Base-by-base conservation (phyloP, 2,113 vertebrate species). In the Eubucco bourcierii region DNA sequence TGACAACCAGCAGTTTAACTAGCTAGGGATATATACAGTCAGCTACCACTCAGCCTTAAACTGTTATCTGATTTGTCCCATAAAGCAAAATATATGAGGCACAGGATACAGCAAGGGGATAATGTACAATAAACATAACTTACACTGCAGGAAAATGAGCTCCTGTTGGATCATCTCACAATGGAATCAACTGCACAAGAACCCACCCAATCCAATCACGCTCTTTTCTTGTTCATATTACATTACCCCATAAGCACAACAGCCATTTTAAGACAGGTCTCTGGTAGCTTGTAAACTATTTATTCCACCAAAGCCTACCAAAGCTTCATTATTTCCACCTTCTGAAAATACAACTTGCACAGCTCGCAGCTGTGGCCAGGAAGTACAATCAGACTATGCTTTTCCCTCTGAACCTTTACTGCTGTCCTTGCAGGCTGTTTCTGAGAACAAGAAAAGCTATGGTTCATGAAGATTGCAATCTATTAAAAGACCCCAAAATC, bases 31-130 rank as follows among this genome's bases (percentile, higher is more conserved):
- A 95, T 92, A 95, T 84, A 88, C 12, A 90, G 61, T 41, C 93
- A 95, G 87, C 39, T 80, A 89, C 81, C 87, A 71, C 92, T 93
- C 92, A 87, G 93, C 93, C 84, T 78, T 96, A 96, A 96, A 91
- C 91, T 91, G 65, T 83, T 96, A 75, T 78, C 91, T 80, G 93
- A 87, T 96, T 94, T 96, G 89, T 96, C 93, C 91, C 94, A 89
- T 95, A 95, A 96, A 95, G 91, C 61, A 84, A 84, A 95, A 96
- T 94, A 83, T 84, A 95, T 81, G 87, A 91, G 94, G 61, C 61
- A 95, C 95, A 88, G 23, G 87, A 87, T 92, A 63, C 73, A 90
- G 90, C 7, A 24, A 24, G 85, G 93, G 85, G 80, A 93, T 93
- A 95, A 96, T 79, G 85, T n/a, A 94, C 90, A 91, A 93, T 93